Evolutionary conservation across 2,888 invertebrate species (phyloP), one percentile per base, ranked within the genome.

Genomic region (Eupithecia inturbata): DNA sequence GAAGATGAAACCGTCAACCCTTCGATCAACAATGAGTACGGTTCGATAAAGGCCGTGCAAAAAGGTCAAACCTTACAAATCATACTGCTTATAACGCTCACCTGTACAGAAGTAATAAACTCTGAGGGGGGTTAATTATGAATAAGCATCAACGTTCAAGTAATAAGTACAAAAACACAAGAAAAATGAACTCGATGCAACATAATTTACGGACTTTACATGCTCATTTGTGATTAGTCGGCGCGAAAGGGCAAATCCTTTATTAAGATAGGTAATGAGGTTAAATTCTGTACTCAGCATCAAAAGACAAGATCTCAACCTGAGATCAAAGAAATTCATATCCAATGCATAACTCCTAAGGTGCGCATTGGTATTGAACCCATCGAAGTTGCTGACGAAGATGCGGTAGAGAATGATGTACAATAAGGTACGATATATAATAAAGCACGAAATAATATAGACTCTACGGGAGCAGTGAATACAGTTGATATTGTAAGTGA

Each of bases 231-330:
- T 93, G 94, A 94, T 94, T 94, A 94, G 93, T 86, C 89, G 94
- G 94, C 92, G 94, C 94, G 94, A 94, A 94, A 94, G 93, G 94
- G 94, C 93, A 94, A 94, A 93, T 94, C 93, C 93, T 92, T 92
- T 93, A 94, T 94, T 94, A 94, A 94, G 94, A 94, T 94, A 94
- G 94, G 94, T 94, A 94, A 94, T 94, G 94, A 94, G 94, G 94
- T 94, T 94, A 94, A 94, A 92, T 91, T 88, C 86, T 77, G 79
- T 80, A 75, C 77, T 73, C 79, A 88, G 80, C 83, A 84, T 81
- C 71, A 82, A 85, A 92, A 90, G 77, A 88, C 68, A 81, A 78
- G 77, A 92, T 86, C 84, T 88, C 77, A 76, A 77, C 68, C 68
- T 62, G 68, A 68, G 66, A 71, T 64, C 89, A 91, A 83, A 75